These are phyloP conservation scores for Pseudococcus viburni DNA, from an alignment of 2,888 invertebrate species.

Conservation along the genomic window DNA sequence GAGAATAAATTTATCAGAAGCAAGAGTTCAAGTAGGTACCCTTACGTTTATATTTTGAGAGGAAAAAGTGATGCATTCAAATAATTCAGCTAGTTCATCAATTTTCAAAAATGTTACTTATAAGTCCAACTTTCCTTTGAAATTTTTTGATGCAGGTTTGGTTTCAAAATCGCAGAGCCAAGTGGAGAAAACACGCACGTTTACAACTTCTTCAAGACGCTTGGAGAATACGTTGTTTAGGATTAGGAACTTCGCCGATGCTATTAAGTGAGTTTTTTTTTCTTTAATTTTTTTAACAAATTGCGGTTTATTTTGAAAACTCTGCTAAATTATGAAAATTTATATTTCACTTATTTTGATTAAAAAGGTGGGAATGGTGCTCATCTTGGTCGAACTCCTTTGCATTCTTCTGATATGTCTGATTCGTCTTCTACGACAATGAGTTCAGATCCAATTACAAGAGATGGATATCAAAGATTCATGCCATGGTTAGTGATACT, in stretches of 20 bases:
- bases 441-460: conserved; percentile 56
- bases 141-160: conserved; percentile 77
- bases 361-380: conserved; percentile 54
- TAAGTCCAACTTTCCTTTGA: background rate
- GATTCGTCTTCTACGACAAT: conserved; percentile 36
- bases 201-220: conserved; percentile 89
- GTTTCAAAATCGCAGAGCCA: conserved; percentile 92
- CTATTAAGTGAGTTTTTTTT: conserved; percentile 73
- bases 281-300: background rate
- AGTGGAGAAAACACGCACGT: conserved; percentile 92
- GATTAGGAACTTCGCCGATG: conserved; percentile 77
- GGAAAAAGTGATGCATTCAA: background rate
- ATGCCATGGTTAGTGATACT: conserved; percentile 60
- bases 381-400: conserved; percentile 57
- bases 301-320: background rate
- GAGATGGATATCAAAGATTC: conserved; percentile 65
- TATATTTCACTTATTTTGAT: conserved; percentile 12
- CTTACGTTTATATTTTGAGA: no score
- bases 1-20: conserved; percentile 91
- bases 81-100: background rate
- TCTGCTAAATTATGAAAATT: background rate
- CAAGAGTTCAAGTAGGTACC: conserved; percentile 86
- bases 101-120: background rate
- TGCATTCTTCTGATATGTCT: conserved; percentile 59
- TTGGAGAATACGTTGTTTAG: conserved; percentile 91